Base-by-base conservation (phyloP, 2,888 invertebrate genomes). In the Standfussiana lucernea region DNA sequence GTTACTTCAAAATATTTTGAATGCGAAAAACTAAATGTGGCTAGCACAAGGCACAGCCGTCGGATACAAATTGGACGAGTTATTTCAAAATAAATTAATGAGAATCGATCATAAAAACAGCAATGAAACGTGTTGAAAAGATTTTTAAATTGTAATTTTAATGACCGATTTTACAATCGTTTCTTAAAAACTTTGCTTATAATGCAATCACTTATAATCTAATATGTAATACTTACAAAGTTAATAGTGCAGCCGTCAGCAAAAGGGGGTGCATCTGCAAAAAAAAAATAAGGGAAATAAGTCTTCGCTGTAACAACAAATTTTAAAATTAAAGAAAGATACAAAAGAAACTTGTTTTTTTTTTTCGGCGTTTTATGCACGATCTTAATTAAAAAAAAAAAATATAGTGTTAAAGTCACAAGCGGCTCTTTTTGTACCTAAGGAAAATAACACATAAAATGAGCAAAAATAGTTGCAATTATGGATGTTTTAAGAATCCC, bases 1-100 rank as follows among this genome's bases (percentile, higher is more conserved):
- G 80, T 75, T 77, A 79, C 85, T 86, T 77, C 68, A 84, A 85
- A 86, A 85, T 83, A 79, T 83, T 82, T 83, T 82, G 80, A 80
- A 85, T 83, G 45, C 75, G 75, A 79, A 85, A 88, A 80, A 85
- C 64, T 2, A 61, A 66, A 83, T 76, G 11, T n/a, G 45, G 21
- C 61, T 28, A 59, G 37, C 75, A 76, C 64, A 80, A 53, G 35
- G 76, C 59, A 70, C 24, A 37, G 73, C 53, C 77, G 75, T 78
- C 75, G 66, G 75, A 79, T 65, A 61, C 50, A 45, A 56, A 64
- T 82, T 56, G 40, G 18, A 64, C 35, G 24, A 68, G 11, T n/a
- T 42, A 56, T 82, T 71, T 71, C 59, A 53, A 82, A 53, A 76
- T 42, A 45, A 82, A 65, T 56, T n/a, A 37, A 64, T 24, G 13